phyloP scores from a whole-genome alignment of 2,888 invertebrate genomes.

The Galerucella calmariensis region DNA sequence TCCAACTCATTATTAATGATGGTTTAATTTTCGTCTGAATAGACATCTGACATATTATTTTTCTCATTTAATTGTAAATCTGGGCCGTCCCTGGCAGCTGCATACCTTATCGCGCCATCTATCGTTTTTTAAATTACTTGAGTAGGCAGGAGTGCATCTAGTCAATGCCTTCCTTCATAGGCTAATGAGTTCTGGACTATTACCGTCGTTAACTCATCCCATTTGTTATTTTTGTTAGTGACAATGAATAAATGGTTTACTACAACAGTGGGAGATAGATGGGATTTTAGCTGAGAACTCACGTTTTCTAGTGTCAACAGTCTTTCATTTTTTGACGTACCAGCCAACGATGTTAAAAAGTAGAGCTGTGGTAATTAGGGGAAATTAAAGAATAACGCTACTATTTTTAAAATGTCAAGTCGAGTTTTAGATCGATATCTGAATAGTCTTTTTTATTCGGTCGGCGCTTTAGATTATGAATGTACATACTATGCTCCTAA shows the following conservation, averaged over 20 bases:
- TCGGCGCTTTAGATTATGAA: too few relatives aligned
- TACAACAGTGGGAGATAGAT: slow-evolving; percentile 38
- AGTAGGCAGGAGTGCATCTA: slow-evolving; percentile 48
- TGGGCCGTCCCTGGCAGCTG: slow-evolving; percentile 13
- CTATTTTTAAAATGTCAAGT: not conserved
- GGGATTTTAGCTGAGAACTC: slow-evolving; percentile 3
- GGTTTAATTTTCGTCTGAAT: not conserved
- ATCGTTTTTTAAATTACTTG: slow-evolving; percentile 43
- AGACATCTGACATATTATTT: not conserved
- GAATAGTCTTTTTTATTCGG: not conserved
- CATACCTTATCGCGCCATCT: slow-evolving; percentile 18
- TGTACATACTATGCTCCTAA: too few relatives aligned
- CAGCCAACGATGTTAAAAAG: slow-evolving; percentile 10
- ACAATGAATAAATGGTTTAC: slow-evolving; percentile 57
- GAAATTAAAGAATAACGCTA: not conserved
- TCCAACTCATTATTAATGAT: not conserved
- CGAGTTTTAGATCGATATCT: not conserved
- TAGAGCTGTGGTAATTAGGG: slow-evolving; percentile 9
- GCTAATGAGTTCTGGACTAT: slow-evolving; percentile 63
- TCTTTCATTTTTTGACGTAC: slow-evolving; percentile 10
- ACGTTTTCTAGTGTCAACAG: slow-evolving; percentile 13
- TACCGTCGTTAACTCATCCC: slow-evolving; percentile 60
- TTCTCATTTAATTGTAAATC: slow-evolving; percentile 5
- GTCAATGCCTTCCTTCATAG: slow-evolving; percentile 62
- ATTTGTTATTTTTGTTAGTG: slow-evolving; percentile 61